Conservation (phyloP, 2,888 invertebrate species). For the Lasioglossum zephyrum region DNA sequence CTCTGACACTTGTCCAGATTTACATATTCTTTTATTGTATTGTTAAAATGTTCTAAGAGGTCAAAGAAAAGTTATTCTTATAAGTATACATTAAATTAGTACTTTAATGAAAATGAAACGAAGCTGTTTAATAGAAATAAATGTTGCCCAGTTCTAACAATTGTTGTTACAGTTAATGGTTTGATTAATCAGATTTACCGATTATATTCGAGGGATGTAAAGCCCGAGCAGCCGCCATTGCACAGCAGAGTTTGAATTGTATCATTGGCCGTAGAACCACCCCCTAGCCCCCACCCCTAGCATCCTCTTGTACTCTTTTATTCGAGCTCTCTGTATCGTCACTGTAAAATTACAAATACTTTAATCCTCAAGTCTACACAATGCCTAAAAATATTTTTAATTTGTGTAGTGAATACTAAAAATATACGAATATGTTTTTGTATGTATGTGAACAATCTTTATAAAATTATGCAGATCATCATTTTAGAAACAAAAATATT, state of each 20-base stretch:
- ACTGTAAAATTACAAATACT: neutral
- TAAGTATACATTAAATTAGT: neutral
- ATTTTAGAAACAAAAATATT: neutral
- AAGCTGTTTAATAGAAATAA: neutral
- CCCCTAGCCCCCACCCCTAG: conserved; percentile 64
- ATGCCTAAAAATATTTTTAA: neutral
- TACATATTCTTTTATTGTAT: neutral
- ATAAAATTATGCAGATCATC: neutral
- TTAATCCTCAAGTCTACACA: neutral
- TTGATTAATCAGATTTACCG: conserved; percentile 45
- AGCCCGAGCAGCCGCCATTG: conserved; percentile 64
- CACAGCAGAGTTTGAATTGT: conserved; percentile 56
- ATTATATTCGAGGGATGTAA: conserved; percentile 33
- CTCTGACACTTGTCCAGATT: neutral
- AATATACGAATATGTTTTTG: neutral
- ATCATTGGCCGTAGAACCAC: conserved; percentile 63
- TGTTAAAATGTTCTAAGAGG: neutral
- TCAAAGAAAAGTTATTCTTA: neutral
- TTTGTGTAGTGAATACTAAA: neutral
- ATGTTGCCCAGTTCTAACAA: neutral
- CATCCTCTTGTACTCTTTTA: conserved; percentile 44
- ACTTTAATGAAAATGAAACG: neutral
- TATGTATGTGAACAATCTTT: neutral
- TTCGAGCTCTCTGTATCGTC: conserved; percentile 43
- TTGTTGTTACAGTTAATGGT: neutral